phyloP scores from a whole-genome alignment of 35 echinoderm and acorn worm genomes.

The Antedon bifida region DNA sequence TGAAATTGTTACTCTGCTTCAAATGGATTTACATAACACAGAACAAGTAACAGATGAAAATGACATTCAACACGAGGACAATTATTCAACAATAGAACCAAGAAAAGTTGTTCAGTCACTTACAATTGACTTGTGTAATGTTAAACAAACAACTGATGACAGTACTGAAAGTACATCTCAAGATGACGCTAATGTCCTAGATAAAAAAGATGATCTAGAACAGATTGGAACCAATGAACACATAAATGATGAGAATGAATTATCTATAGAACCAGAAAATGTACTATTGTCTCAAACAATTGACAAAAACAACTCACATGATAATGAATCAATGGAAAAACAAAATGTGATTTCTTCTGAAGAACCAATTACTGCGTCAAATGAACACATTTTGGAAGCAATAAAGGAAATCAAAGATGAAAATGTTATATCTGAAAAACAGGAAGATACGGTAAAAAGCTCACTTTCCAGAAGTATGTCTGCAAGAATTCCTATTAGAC shows the following conservation, averaged over 20 bases:
- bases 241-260: too few species aligned
- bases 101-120: too few species aligned
- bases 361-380: neutral
- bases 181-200: too few species aligned
- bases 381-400: neutral
- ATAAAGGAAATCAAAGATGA: neutral
- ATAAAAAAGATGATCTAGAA: too few species aligned
- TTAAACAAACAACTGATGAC: too few species aligned
- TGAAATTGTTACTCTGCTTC: too few species aligned
- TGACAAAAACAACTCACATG: neutral
- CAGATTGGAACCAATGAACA: too few species aligned
- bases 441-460: neutral
- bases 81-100: too few species aligned
- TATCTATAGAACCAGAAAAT: neutral
- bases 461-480: neutral
- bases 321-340: neutral
- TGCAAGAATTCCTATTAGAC: neutral
- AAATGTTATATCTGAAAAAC: neutral
- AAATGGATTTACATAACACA: too few species aligned
- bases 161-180: too few species aligned
- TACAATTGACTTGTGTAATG: too few species aligned
- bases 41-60: neutral
- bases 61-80: neutral
- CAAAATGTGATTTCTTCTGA: neutral
- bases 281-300: neutral